Base-by-base conservation (phyloP, 35 echinoderm and acorn worm species). In the Apostichopus parvimensis region DNA sequence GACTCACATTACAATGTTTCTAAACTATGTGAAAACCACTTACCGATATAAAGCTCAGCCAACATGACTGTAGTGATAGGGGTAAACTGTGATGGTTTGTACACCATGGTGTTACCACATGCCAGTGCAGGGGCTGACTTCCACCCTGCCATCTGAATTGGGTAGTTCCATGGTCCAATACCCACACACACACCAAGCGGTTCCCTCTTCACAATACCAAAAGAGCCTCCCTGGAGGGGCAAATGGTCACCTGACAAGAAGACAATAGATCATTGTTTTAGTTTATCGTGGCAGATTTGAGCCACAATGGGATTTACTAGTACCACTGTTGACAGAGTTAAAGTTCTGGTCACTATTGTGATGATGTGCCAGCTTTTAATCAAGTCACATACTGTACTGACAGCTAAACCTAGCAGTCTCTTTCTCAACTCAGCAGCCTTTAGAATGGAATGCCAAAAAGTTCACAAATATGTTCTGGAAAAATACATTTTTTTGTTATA, bases 101-200 rank as follows among this genome's bases (percentile, higher is more conserved):
- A 98, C 26, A 98, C 97, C 97, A 98, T 96, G 62, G 97, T 98
- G 77, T 98, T 98, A 13, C 97, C 94, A 79, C 93, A 93, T 10
- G 93, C 95, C 18, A 98, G 87, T 72, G 97, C 97, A 21, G 94
- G 97, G 13, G 94, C 93, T 8, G 94, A 90, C 77, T 98, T 98
- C 94, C 94, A 95, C 53, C 93, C 94, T 28, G 89, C 97, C 92
- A 96, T 98, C 83, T 98, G 94, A 1, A 98, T 77, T 5, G 97
- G 97, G 77, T 91, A 98, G 85, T 98, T 98, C 97, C 97, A 98
- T 9, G 97, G 94, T 83, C 97, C 97, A 10, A 98, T 98, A 5
- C 97, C 97, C 6, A 79, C 97, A 82, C 97, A 98, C 5, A 98
- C 97, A 0, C 97, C 97, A 0, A 98, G 88, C 17, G 97, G 97